phyloP scores from a whole-genome alignment of 2,888 invertebrate species.

The Spisula subtruncata region DNA sequence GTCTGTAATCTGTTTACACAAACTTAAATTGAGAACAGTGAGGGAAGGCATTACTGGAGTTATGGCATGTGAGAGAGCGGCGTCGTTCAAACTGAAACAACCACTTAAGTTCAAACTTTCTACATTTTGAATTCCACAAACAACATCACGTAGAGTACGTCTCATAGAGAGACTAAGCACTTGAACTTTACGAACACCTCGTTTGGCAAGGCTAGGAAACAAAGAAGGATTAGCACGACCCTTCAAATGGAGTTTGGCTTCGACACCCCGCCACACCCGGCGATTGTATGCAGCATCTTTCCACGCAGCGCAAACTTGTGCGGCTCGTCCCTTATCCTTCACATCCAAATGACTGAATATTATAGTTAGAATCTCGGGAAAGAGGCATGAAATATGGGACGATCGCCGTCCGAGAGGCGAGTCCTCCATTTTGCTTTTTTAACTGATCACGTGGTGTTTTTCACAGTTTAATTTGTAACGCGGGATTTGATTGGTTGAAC shows the following conservation, averaged over 20 bases:
- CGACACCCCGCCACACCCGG: constrained; percentile 97
- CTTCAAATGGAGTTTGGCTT: constrained; percentile 95
- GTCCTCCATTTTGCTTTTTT: constrained; percentile 75
- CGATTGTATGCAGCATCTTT: constrained; percentile 97
- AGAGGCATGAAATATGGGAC: constrained; percentile 93
- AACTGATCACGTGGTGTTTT: constrained; percentile 63
- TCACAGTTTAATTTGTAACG: constrained; percentile 25
- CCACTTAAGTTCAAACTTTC: constrained; percentile 96
- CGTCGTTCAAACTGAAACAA: constrained; percentile 97
- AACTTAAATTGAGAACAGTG: constrained; percentile 94
- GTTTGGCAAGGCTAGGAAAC: constrained; percentile 94
- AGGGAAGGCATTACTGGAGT: constrained; percentile 92
- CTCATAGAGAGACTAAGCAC: constrained; percentile 92
- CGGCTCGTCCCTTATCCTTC: constrained; percentile 95
- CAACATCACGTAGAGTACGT: constrained; percentile 94
- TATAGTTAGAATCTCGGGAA: constrained; percentile 96
- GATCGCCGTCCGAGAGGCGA: constrained; percentile 64
- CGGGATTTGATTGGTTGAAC: constrained; percentile 51
- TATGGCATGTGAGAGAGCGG: constrained; percentile 94
- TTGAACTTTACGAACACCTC: constrained; percentile 96
- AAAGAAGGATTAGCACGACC: constrained; percentile 92
- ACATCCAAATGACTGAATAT: constrained; percentile 97
- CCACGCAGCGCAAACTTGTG: constrained; percentile 95
- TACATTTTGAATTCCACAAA: constrained; percentile 94
- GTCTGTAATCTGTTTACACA: constrained; percentile 98